These are phyloP conservation scores for Cistogaster globosa DNA, from an alignment of 2,888 invertebrate genomes.

Conservation along the genomic window DNA sequence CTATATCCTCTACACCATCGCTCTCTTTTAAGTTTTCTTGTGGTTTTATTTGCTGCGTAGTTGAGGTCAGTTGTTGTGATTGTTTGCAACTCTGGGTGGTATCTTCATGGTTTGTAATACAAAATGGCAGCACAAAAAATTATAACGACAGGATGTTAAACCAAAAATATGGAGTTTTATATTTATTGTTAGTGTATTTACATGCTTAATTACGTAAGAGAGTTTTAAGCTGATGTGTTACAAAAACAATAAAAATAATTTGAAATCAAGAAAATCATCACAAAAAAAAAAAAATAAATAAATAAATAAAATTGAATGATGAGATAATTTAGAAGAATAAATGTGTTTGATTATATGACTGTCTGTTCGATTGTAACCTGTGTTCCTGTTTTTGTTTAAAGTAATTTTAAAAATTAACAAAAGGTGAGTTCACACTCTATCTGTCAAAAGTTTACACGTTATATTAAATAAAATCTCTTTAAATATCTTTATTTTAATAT, in stretches of 20 bases:
- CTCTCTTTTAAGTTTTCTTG: slow-evolving; percentile 50
- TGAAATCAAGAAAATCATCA: not conserved
- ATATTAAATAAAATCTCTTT: no score
- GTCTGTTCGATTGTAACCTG: slow-evolving; percentile 44
- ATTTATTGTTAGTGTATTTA: slow-evolving; percentile 51
- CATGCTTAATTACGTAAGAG: slow-evolving; percentile 18
- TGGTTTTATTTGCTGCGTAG: not conserved
- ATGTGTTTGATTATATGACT: slow-evolving; percentile 30
- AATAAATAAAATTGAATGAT: not conserved
- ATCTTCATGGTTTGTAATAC: slow-evolving; percentile 39
- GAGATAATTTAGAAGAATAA: slow-evolving; percentile 14
- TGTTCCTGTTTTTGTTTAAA: slow-evolving; percentile 36
- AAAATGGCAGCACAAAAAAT: slow-evolving; percentile 78
- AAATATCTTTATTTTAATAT: no score
- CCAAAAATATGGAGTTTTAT: slow-evolving; percentile 74
- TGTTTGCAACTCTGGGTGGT: slow-evolving; percentile 35
- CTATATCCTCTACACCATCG: slow-evolving; percentile 1
- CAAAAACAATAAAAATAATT: slow-evolving; percentile 23
- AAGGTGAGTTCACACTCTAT: no score
- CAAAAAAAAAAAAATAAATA: no score
- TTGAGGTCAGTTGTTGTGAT: slow-evolving; percentile 11
- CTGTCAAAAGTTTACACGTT: no score
- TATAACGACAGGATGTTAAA: slow-evolving; percentile 80
- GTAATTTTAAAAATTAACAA: no score
- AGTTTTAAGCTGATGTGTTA: not conserved